Conservation (phyloP, 2,888 invertebrate species). For the Agrypnus murinus region DNA sequence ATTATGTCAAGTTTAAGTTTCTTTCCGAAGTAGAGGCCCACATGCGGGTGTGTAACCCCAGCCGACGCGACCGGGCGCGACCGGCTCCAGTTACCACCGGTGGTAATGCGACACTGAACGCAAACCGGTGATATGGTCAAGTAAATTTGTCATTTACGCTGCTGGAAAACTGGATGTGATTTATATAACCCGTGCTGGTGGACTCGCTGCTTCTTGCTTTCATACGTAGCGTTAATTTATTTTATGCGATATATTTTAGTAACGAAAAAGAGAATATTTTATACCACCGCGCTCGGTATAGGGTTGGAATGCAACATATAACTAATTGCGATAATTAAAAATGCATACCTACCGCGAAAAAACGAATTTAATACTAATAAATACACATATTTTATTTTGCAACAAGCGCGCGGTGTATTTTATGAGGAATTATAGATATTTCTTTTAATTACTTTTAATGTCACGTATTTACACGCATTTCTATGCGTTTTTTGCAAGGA, state of each 20-base stretch:
- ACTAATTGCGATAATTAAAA: slow-evolving; percentile 44
- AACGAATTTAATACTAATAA: slow-evolving; percentile 29
- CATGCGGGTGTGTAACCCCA: slow-evolving; percentile 65
- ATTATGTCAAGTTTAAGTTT: slow-evolving; percentile 44
- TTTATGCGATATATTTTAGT: slow-evolving; percentile 42
- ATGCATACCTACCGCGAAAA: slow-evolving; percentile 35
- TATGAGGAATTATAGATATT: slow-evolving; percentile 26
- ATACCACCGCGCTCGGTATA: slow-evolving; percentile 6
- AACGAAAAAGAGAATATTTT: slow-evolving; percentile 24
- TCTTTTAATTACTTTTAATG: slow-evolving; percentile 9
- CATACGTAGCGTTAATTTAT: slow-evolving; percentile 45
- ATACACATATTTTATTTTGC: background rate
- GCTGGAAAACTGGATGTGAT: slow-evolving; percentile 62
- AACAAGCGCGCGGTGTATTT: background rate
- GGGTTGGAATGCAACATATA: slow-evolving; percentile 29
- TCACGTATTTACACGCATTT: slow-evolving; percentile 12
- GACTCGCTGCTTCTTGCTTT: slow-evolving; percentile 56
- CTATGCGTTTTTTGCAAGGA: slow-evolving; percentile 8
- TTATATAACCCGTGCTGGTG: slow-evolving; percentile 60
- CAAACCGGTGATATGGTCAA: slow-evolving; percentile 68
- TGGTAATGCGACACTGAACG: slow-evolving; percentile 64
- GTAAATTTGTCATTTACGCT: slow-evolving; percentile 67
- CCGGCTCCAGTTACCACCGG: slow-evolving; percentile 62
- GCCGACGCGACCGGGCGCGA: slow-evolving; percentile 63
- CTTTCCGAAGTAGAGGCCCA: slow-evolving; percentile 54